These are phyloP conservation scores for Nymphalis urticae DNA, from an alignment of 2,888 invertebrate species.

Conservation along the genomic window DNA sequence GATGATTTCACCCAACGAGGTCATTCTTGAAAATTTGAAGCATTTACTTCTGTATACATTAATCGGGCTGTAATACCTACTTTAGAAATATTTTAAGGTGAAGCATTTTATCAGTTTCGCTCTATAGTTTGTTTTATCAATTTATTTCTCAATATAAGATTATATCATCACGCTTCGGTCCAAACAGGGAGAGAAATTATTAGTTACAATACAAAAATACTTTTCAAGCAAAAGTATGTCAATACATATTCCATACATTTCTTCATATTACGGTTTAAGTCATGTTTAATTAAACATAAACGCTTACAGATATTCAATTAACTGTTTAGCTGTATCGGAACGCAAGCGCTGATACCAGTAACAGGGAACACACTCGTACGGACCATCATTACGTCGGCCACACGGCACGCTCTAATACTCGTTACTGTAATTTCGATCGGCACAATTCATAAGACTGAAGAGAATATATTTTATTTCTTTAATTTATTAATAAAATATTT, in stretches of 20 bases:
- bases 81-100: too few relatives aligned
- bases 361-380: conserved; percentile 34
- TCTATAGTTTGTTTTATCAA: too few relatives aligned
- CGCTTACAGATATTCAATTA: conserved; percentile 12
- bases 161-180: too few relatives aligned
- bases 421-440: conserved; percentile 45
- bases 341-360: conserved; percentile 26
- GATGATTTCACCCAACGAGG: not conserved
- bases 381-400: conserved; percentile 51
- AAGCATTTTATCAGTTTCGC: too few relatives aligned
- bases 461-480: not conserved
- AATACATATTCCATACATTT: not conserved
- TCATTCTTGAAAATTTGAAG: not conserved
- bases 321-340: conserved; percentile 29
- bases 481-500: too few relatives aligned
- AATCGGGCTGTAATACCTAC: too few relatives aligned
- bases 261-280: not conserved
- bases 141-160: too few relatives aligned
- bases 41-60: not conserved
- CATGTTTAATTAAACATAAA: conserved; percentile 10
- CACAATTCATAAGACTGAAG: conserved; percentile 40
- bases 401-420: conserved; percentile 61
- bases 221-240: too few relatives aligned
- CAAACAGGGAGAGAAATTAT: too few relatives aligned
- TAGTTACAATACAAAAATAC: too few relatives aligned